Evolutionary conservation across 1,140 invertebrate species (phyloP).

Genomic region (Aphaenogaster ashmeadi): DNA sequence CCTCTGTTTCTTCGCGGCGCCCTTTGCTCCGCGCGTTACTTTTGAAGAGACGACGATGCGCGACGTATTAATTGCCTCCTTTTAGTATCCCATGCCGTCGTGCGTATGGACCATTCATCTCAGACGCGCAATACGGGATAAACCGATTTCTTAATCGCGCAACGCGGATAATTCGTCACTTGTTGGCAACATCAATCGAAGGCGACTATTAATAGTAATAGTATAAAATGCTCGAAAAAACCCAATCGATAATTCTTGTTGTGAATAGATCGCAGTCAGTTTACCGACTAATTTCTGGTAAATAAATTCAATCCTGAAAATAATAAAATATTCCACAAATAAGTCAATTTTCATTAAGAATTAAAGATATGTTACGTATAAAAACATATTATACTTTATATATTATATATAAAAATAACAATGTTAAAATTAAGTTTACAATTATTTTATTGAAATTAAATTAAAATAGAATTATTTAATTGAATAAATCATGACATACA

Average conservation of each 20-base stretch:
- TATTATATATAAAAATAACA: not conserved
- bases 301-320: not conserved
- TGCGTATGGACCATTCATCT: conserved; percentile 42
- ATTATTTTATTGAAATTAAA: not conserved
- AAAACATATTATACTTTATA: not conserved
- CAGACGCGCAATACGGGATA: conserved; percentile 6
- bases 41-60: conserved; percentile 74
- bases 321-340: not conserved
- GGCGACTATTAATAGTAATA: conserved; percentile 9
- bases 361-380: not conserved
- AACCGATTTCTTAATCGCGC: conserved; percentile 54
- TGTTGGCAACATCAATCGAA: conserved; percentile 1
- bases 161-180: conserved; percentile 44
- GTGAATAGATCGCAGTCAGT: not conserved
- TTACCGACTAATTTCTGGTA: not conserved
- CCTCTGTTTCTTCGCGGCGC: conserved; percentile 76
- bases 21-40: conserved; percentile 69
- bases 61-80: conserved; percentile 73
- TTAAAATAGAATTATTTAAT: not conserved
- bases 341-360: conserved; percentile 17
- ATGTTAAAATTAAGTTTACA: not conserved
- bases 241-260: not conserved
- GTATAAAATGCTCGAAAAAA: conserved; percentile 2
- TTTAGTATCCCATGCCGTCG: conserved; percentile 49
- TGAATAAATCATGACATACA: not conserved